A percentile compares a stretch with the other conserved stretches of the same genome.
phyloP scores from a whole-genome alignment of 2,113 vertebrate species.

The Pyrgilauda ruficollis region DNA sequence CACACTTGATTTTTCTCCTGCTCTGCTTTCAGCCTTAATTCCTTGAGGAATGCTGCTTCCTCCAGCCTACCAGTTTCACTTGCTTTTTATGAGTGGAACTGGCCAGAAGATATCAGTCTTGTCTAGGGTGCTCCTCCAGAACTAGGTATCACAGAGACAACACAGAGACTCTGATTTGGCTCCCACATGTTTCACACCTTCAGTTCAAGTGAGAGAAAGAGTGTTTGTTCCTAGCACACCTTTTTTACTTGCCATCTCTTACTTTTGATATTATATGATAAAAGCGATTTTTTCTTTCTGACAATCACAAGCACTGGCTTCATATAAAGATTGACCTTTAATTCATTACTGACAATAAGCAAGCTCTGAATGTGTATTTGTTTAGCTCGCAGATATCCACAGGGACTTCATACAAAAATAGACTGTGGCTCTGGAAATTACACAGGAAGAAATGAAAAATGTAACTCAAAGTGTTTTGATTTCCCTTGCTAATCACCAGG shows the following conservation, averaged over 20 bases:
- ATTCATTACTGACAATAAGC: constrained; percentile 18
- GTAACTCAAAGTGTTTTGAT: not conserved
- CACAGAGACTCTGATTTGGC: not conserved
- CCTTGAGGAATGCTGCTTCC: not conserved
- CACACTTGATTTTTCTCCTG: not conserved
- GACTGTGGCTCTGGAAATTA: not conserved
- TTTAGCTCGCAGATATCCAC: not conserved
- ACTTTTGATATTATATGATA: not conserved
- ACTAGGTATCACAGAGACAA: not conserved
- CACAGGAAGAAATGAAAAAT: not conserved
- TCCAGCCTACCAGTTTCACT: not conserved
- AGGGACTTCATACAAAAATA: constrained; percentile 1
- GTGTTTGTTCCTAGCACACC: not conserved
- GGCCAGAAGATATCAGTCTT: not conserved
- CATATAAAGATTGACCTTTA: constrained; percentile 23
- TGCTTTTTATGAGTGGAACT: not conserved
- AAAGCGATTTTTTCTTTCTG: not conserved
- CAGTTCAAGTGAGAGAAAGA: not conserved
- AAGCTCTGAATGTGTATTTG: constrained; percentile 6
- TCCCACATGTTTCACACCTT: not conserved
- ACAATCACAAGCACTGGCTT: not conserved
- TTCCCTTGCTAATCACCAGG: constrained; percentile 12
- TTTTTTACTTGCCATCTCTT: not conserved
- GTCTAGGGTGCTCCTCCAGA: not conserved
- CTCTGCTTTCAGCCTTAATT: not conserved